Evolutionary conservation across 2,113 vertebrate genomes (phyloP).

Genomic region (Engystomops pustulosus): DNA sequence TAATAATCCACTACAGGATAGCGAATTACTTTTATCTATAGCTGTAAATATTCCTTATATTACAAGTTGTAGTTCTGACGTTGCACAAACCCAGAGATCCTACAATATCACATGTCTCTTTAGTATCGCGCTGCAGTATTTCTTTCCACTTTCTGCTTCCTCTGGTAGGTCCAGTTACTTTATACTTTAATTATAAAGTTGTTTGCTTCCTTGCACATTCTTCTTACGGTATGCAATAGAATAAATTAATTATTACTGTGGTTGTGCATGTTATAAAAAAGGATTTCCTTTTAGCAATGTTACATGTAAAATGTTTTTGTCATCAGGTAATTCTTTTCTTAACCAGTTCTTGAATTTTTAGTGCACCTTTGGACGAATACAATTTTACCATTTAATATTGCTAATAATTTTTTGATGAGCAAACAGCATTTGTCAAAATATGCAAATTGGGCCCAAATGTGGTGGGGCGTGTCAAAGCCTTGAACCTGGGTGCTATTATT

Average conservation of each 20-base stretch:
- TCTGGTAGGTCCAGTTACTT: not conserved
- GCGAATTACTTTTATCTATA: no score
- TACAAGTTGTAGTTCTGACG: not conserved
- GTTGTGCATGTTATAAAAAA: not conserved
- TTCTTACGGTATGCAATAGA: not conserved
- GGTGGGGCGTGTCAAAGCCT: no score
- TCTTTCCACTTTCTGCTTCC: not conserved
- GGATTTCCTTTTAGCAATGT: not conserved
- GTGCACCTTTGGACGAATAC: no score
- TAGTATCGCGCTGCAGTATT: slow-evolving; percentile 7
- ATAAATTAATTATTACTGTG: not conserved
- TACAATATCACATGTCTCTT: not conserved
- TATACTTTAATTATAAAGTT: not conserved
- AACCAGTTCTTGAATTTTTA: no score
- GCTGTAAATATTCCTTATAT: not conserved
- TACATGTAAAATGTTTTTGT: not conserved
- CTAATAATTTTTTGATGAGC: no score
- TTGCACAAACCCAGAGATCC: not conserved
- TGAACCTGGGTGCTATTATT: no score
- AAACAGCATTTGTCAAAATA: no score
- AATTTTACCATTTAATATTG: no score
- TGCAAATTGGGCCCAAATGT: no score
- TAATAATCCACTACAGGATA: no score
- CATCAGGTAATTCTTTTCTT: no score
- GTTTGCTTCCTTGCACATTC: not conserved